Percentiles rank a stretch among this genome's conserved stretches.
Conservation (phyloP, 2,888 invertebrate species). For the Chaitophorus viminalis region DNA sequence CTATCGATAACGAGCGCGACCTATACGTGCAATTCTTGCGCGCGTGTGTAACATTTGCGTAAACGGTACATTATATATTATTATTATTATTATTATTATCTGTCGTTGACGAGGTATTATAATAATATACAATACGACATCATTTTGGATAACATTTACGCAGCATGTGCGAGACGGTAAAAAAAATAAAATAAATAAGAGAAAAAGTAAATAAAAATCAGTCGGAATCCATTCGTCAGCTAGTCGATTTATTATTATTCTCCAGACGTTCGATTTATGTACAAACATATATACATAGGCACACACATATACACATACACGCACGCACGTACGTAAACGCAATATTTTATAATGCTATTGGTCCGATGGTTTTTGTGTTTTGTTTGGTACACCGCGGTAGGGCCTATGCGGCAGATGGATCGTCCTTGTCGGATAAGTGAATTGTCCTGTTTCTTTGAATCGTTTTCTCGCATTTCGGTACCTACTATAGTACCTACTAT, state of each 20-base stretch:
- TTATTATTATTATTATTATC: too few species aligned
- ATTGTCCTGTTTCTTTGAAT: conserved; percentile 38
- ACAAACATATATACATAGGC: neutral
- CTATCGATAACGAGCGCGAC: too few species aligned
- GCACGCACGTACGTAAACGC: neutral
- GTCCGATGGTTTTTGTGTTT: conserved; percentile 2
- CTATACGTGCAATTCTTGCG: too few species aligned
- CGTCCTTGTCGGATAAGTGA: conserved; percentile 14
- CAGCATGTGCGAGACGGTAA: neutral
- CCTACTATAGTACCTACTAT: neutral
- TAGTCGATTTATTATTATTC: conserved; percentile 38
- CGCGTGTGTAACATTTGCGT: neutral
- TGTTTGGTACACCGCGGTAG: neutral
- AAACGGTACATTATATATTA: neutral
- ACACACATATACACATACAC: neutral
- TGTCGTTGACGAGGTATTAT: neutral
- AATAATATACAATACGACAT: too few species aligned
- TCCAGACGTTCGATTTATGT: conserved; percentile 6
- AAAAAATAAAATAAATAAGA: neutral
- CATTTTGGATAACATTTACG: too few species aligned
- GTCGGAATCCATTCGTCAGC: conserved; percentile 20
- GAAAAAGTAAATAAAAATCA: conserved; percentile 8
- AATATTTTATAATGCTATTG: neutral
- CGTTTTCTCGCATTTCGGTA: conserved; percentile 3
- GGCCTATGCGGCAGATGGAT: conserved; percentile 26